Evolutionary conservation across 2,797 vertebrate species (phyloP).

Genomic region (Silurus aristotelis): DNA sequence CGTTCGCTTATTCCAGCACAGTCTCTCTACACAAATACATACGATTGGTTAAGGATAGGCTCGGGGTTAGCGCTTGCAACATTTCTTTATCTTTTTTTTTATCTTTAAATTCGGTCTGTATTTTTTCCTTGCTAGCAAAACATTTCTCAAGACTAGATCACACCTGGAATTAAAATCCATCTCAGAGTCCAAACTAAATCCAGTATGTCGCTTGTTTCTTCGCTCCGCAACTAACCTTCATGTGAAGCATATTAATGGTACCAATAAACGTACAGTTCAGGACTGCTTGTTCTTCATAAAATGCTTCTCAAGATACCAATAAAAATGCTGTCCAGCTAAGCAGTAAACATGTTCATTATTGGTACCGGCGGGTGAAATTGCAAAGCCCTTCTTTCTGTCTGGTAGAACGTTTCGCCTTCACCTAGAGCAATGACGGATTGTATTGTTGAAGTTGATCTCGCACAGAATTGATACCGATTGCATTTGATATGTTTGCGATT

Average conservation of each 20-base stretch:
- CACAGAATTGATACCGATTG: neutral
- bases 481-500: neutral
- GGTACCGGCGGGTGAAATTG: no score
- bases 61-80: neutral
- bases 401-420: neutral
- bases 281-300: neutral
- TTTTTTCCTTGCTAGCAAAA: no score
- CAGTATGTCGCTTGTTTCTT: no score
- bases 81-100: neutral
- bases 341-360: neutral
- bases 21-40: neutral
- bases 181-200: no score
- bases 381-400: neutral
- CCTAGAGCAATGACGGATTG: neutral
- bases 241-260: no score
- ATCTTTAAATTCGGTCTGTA: no score
- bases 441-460: neutral
- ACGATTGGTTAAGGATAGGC: neutral
- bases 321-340: neutral
- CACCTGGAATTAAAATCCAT: no score
- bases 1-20: neutral
- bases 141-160: no score
- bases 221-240: no score
- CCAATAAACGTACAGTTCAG: no score
- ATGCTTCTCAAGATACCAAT: neutral